Evolutionary conservation across 2,113 vertebrate genomes (phyloP), one percentile per base, ranked within the genome.

Genomic region (Oceanodroma tethys): DNA sequence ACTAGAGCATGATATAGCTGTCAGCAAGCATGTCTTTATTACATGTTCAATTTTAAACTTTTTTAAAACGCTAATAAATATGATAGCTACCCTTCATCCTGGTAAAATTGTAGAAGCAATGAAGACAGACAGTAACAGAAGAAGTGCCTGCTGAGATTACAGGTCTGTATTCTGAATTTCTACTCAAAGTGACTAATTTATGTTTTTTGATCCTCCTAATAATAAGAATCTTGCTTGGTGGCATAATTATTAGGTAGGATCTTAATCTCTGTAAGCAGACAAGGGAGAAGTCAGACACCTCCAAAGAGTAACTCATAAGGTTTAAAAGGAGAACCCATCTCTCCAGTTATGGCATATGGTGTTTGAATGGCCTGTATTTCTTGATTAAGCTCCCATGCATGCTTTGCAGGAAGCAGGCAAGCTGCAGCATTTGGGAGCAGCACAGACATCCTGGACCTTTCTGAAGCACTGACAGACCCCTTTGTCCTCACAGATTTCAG

Each of bases 261-360:
- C 40, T 43, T 38, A 48, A 32, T 29, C 30, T 71, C 45, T 60
- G 6, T 63, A 71, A 88, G 29, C 17, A 81, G 25, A 21, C 56
- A 93, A 56, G 27, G 26, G 12, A 62, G 29, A 43, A 22, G 14
- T 70, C 38, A 58, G 52, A 36, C 5, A 23, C 11, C 6, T 65
- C 11, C 42, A 50, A 74, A 72, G 32, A 65, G 19, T 68, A 65
- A 45, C 29, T 63, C 3, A 15, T 7, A 63, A 52, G 6, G 13
- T 26, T 56, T 91, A 43, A 65, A 75, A 40, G 8, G 34, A 84
- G 12, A 73, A 26, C 10, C 50, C 11, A 6, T 27, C 13, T 68
- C 53, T 60, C 48, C 3, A 2, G 10, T n/a, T 56, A 13, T 1
- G 13, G 17, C 40, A 34, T 14, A 14, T 0, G 3, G 36, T 6